phyloP scores from a whole-genome alignment of 2,888 invertebrate genomes.

The Artemia sp. region DNA sequence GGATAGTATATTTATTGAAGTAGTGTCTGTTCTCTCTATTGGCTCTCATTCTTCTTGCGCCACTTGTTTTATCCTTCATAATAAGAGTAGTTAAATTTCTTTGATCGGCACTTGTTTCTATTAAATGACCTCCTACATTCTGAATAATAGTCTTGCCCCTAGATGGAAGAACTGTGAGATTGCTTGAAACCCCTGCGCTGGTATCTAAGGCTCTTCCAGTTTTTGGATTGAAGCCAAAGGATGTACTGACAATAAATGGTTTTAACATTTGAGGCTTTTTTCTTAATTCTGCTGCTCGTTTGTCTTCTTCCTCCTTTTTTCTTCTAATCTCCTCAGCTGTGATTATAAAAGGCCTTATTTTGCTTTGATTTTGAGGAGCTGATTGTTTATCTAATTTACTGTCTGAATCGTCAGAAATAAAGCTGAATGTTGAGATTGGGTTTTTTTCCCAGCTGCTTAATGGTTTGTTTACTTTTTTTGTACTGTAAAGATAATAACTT shows the following conservation, averaged over 20 bases:
- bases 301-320: neutral
- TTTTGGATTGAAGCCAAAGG: conserved; percentile 1
- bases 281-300: neutral
- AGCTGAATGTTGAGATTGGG: neutral
- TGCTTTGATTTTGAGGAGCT: neutral
- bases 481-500: neutral
- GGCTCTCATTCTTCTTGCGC: conserved; percentile 5
- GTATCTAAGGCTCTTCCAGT: neutral
- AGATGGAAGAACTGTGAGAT: neutral
- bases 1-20: too few species aligned
- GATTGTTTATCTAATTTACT: neutral
- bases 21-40: neutral
- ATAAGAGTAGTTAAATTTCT: neutral
- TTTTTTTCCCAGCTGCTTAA: neutral
- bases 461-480: neutral
- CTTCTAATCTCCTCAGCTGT: neutral
- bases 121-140: neutral
- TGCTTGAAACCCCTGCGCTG: neutral
- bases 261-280: neutral
- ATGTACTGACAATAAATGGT: neutral
- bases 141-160: neutral
- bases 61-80: neutral
- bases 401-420: neutral
- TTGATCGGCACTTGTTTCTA: neutral
- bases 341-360: neutral